Base-by-base conservation (phyloP, 2,888 invertebrate genomes). In the Pantelozetes paolii region DNA sequence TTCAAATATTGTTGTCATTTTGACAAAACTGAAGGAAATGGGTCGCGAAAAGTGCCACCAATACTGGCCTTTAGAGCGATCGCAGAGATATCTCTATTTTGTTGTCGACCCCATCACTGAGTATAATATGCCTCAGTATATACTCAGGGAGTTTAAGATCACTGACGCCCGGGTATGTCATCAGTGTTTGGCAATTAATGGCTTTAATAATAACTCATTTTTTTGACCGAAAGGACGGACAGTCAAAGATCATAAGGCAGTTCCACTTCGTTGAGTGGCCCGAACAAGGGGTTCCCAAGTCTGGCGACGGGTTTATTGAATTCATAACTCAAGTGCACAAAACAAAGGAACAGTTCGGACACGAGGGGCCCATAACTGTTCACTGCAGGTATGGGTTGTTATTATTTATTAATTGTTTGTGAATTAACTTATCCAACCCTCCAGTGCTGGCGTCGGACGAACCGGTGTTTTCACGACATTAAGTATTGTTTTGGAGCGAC, bases 291-390 rank as follows among this genome's bases (percentile, higher is more conserved):
- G 96, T 97, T 45, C 99, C 99, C 11, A 96, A 96, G 83, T 94
- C 93, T 54, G 97, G 96, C 0, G 99, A 99, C 82, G 95, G 95
- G 54, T 99, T 99, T 84, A 97, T 99, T 79, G 98, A 99, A 84
- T 99, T 99, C 85, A 93, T 99, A 79, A 96, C 97, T 9, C 98
- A 99, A 83, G 97, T 99, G 70, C 99, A 99, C 85, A 98, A 98
- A 85, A 99, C 99, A 72, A 99, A 99, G 85, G 96, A 97, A 82
- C 98, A 99, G 83, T 99, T 99, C 83, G 99, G 99, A 8, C 97
- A 97, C 82, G 98, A 97, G 81, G 99, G 99, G 11, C 99, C 99
- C 0, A 99, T 99, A 77, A 94, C 97, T 70, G 98, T 98, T 32
- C 97, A 98, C 83, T 95, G 95, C 89, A 91, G 91, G 90, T 90